These are phyloP conservation scores for Cyclina sinensis DNA, from an alignment of 1,140 invertebrate genomes.

Conservation along the genomic window DNA sequence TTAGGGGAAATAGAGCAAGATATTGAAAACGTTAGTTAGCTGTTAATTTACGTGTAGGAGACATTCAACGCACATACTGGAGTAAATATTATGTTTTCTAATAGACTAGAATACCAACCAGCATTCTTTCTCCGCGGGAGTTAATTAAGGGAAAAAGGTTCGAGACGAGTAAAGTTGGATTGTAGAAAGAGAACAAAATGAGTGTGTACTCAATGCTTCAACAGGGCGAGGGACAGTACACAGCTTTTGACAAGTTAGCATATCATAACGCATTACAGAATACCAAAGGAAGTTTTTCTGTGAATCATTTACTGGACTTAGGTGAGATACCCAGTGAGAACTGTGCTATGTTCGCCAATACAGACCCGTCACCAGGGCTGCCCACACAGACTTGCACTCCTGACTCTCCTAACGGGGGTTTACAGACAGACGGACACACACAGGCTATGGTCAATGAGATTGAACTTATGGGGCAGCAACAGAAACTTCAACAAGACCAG, in stretches of 20 bases:
- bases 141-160: conserved; percentile 38
- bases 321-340: conserved; percentile 79
- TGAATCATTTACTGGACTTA: conserved; percentile 79
- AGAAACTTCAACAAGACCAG: conserved; percentile 52
- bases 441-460: conserved; percentile 44
- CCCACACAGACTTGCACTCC: conserved; percentile 76
- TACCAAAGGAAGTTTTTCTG: conserved; percentile 79
- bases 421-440: conserved; percentile 89
- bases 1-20: not conserved
- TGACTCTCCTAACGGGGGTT: conserved; percentile 92
- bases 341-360: conserved; percentile 79
- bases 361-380: conserved; percentile 74
- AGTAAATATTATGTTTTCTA: conserved; percentile 57
- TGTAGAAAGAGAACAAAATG: conserved; percentile 54
- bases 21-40: not conserved
- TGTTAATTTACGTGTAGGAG: not conserved
- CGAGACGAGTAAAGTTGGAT: conserved; percentile 21
- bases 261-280: conserved; percentile 79
- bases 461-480: conserved; percentile 57
- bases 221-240: conserved; percentile 59
- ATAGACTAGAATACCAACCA: conserved; percentile 27
- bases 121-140: conserved; percentile 38
- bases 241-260: conserved; percentile 78
- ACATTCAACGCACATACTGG: not conserved
- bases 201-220: conserved; percentile 65